These are phyloP conservation scores for Ooceraea biroi DNA, from an alignment of 1,140 invertebrate species.

Conservation along the genomic window DNA sequence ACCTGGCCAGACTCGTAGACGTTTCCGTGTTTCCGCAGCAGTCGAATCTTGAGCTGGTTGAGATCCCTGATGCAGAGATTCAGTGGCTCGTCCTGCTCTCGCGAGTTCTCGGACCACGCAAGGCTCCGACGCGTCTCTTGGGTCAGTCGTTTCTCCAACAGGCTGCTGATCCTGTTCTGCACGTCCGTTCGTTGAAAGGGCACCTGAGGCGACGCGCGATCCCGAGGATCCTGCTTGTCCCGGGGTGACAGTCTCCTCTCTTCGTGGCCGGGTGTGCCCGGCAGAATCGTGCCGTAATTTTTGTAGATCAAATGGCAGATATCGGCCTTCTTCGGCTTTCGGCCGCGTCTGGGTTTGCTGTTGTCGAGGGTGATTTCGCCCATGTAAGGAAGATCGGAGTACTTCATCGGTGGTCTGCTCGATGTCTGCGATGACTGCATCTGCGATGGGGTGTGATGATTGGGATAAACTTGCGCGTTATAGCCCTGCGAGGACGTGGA, in stretches of 20 bases:
- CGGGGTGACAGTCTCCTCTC: constrained; percentile 75
- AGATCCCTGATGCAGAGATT: constrained; percentile 93
- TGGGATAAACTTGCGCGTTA: constrained; percentile 60
- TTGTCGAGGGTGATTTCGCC: constrained; percentile 95
- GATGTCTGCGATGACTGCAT: constrained; percentile 20
- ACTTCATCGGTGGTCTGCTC: constrained; percentile 88
- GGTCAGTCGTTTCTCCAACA: constrained; percentile 89
- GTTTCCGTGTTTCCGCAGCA: constrained; percentile 88
- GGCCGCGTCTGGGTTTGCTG: constrained; percentile 92
- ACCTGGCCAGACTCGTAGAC: constrained; percentile 87
- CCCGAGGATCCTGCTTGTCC: constrained; percentile 65
- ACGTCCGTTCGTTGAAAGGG: constrained; percentile 87
- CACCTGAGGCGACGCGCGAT: constrained; percentile 71
- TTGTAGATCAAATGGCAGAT: constrained; percentile 97
- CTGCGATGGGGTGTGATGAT: constrained; percentile 58
- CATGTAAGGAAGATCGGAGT: constrained; percentile 95
- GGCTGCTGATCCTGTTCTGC: constrained; percentile 90
- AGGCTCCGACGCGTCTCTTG: constrained; percentile 87
- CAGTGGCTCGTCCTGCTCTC: constrained; percentile 90
- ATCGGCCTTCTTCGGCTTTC: constrained; percentile 96
- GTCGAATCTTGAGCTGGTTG: constrained; percentile 89
- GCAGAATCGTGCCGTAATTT: constrained; percentile 94
- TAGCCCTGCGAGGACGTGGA: constrained; percentile 75
- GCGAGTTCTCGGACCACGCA: constrained; percentile 77
- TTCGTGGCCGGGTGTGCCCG: constrained; percentile 89